Base-by-base conservation (phyloP, 1,140 invertebrate species). In the Formica selysi region DNA sequence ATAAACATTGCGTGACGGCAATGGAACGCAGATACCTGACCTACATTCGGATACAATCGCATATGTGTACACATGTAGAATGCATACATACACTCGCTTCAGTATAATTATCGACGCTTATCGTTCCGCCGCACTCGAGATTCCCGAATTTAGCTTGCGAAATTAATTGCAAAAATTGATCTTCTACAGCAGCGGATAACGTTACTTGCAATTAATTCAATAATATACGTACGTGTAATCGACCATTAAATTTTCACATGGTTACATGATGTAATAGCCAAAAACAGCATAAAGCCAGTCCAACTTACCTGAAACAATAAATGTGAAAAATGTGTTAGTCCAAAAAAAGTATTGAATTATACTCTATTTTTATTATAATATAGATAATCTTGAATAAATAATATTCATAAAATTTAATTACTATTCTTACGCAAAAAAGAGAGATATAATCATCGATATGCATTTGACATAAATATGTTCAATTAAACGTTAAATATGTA, bases 151-250 rank as follows among this genome's bases (percentile, higher is more conserved):
- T 74, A 74, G 68, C 79, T 83, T 83, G 79, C 38, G n/a, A 74
- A 74, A 83, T 83, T 83, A 83, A 83, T 83, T 83, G 79, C 79
- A 83, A 83, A 83, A 83, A 83, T 83, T 83, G 79, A 83, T 83
- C 79, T 57, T 61, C 22, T 36, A 54, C 38, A 36, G 54, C 13
- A 51, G 38, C 38, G 41, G 26, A 74, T 83, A 83, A 83, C 68
- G 54, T 74, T 83, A 73, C 54, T 54, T n/a, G n/a, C 61, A 57
- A 83, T 83, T 83, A 83, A 83, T 74, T 54, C 48, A 83, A 83
- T 80, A 80, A 79, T 62, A 61, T 81, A 81, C 51, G 67, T 81
- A 71, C 67, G 51, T 81, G 26, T 16, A 51, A 44, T 29, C 67
- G 76, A 32, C n/a, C 41, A 79, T 13, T 51, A 48, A 70, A 36